A percentile compares a stretch with the other conserved stretches of the same genome.
phyloP scores from a whole-genome alignment of 92 coral and sea anemone species.

The Epizoanthus fatuus region DNA sequence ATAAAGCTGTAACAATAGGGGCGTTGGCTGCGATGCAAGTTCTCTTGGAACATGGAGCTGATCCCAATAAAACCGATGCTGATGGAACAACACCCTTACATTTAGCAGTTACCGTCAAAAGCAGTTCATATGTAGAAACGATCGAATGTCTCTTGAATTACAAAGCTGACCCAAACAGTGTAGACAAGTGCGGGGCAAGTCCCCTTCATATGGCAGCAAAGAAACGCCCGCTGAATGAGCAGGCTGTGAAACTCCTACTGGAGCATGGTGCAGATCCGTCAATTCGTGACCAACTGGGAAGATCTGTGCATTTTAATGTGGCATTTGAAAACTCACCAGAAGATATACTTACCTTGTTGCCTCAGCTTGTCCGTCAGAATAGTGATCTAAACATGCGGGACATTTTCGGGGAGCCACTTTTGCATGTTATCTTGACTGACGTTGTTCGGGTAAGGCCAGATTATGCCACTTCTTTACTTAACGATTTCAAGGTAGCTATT shows the following conservation, averaged over 20 bases:
- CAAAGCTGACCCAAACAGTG: slow-evolving; percentile 37
- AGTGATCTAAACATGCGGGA: slow-evolving; percentile 6
- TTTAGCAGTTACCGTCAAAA: not conserved
- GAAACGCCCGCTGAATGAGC: not conserved
- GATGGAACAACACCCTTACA: slow-evolving; percentile 30
- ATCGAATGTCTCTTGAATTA: not conserved
- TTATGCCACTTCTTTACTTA: not conserved
- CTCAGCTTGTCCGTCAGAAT: not conserved
- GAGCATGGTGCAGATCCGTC: not conserved
- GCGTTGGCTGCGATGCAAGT: not conserved
- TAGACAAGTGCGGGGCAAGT: slow-evolving; percentile 20
- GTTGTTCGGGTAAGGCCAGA: not conserved
- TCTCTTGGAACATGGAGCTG: slow-evolving; percentile 5
- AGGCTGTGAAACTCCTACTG: not conserved
- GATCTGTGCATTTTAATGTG: slow-evolving; percentile 6
- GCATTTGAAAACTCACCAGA: not conserved
- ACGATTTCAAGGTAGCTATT: not conserved
- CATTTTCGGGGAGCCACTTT: slow-evolving; percentile 25
- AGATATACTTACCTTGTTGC: not conserved
- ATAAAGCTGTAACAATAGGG: not conserved
- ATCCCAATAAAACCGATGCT: slow-evolving; percentile 25
- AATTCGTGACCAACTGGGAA: slow-evolving; percentile 1
- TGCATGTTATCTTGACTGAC: not conserved
- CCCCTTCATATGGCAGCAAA: not conserved
- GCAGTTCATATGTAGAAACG: not conserved